phyloP scores from a whole-genome alignment of 2,113 vertebrate species.

The Fregata magnificens region DNA sequence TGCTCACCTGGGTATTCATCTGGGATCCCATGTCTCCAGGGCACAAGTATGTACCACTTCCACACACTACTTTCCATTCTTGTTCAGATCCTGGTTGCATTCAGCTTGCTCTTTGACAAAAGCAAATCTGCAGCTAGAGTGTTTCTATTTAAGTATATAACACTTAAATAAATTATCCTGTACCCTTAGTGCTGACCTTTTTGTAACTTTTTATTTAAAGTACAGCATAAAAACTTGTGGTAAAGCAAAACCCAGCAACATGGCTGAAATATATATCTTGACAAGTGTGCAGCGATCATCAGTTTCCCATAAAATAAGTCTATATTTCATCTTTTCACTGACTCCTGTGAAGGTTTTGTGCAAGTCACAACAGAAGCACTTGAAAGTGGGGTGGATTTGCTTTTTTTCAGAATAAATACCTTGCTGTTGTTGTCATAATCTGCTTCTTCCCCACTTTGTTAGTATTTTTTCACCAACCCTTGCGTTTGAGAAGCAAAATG shows the following conservation, averaged over 20 bases:
- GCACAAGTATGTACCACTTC: background rate
- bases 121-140: background rate
- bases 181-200: background rate
- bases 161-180: background rate
- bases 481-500: background rate
- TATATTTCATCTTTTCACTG: background rate
- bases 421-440: background rate
- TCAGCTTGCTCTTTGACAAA: background rate
- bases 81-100: background rate
- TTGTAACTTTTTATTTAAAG: background rate
- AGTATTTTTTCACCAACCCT: background rate
- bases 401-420: background rate
- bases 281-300: background rate
- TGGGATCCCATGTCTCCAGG: too few relatives aligned
- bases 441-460: background rate
- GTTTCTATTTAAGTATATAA: background rate
- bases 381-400: background rate
- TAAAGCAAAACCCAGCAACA: background rate
- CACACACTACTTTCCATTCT: background rate
- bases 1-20: accelerated
- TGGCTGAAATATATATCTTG: background rate
- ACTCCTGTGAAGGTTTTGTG: background rate
- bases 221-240: background rate
- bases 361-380: background rate
- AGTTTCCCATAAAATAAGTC: background rate